Evolutionary conservation across 2,888 invertebrate species (phyloP).

Genomic region (Drosophila rubida): DNA sequence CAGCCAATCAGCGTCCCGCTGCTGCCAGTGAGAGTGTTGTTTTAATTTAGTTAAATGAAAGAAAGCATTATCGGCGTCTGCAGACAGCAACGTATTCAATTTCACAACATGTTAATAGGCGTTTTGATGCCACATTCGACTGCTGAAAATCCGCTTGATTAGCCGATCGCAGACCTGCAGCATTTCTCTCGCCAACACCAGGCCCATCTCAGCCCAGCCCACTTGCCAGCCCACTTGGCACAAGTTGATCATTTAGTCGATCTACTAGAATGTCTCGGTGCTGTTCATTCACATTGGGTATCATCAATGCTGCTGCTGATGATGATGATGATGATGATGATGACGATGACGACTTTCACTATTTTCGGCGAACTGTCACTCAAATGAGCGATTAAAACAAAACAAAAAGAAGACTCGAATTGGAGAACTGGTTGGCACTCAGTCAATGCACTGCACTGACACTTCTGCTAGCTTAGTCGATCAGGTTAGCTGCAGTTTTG

Average conservation of each 20-base stretch:
- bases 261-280: background rate
- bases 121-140: conserved; percentile 54
- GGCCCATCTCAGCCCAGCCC: no score
- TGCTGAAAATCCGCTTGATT: conserved; percentile 27
- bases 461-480: conserved; percentile 34
- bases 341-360: conserved; percentile 37
- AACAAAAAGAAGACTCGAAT: conserved; percentile 31
- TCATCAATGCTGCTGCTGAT: background rate
- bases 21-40: background rate
- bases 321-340: no score
- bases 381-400: conserved; percentile 51
- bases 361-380: conserved; percentile 47
- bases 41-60: background rate
- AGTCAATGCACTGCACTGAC: conserved; percentile 61
- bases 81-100: conserved; percentile 40
- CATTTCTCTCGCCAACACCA: no score
- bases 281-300: background rate
- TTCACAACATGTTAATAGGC: conserved; percentile 48
- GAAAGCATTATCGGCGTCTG: conserved; percentile 6
- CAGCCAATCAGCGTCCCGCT: background rate
- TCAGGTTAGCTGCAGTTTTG: conserved; percentile 4
- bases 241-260: background rate
- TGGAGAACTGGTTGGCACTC: conserved; percentile 34
- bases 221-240: no score
- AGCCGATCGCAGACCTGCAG: background rate